These are phyloP conservation scores for Callyntrura sp. DNA, from an alignment of 2,888 invertebrate species.

Conservation along the genomic window DNA sequence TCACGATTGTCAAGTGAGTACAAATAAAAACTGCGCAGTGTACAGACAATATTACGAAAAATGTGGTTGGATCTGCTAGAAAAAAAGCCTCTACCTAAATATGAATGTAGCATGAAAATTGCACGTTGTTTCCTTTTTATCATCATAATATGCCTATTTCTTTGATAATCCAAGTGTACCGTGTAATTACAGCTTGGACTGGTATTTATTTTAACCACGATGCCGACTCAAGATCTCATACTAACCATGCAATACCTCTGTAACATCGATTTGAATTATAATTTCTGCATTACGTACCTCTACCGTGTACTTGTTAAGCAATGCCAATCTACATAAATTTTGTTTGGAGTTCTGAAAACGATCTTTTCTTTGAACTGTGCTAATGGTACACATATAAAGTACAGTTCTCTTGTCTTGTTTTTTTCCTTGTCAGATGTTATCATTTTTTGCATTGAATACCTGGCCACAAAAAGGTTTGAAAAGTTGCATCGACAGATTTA, in stretches of 20 bases:
- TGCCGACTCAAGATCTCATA: not conserved
- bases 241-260: not conserved
- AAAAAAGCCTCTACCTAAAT: not conserved
- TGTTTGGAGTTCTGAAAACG: too few relatives aligned
- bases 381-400: too few relatives aligned
- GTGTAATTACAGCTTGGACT: not conserved
- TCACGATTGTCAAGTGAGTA: not conserved
- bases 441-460: too few relatives aligned
- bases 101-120: not conserved
- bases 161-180: not conserved
- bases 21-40: not conserved
- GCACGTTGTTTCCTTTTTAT: slow-evolving; percentile 10
- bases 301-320: not conserved
- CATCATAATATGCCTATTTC: not conserved
- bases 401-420: too few relatives aligned
- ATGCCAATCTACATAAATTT: not conserved
- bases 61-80: not conserved
- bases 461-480: too few relatives aligned
- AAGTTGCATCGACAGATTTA: too few relatives aligned
- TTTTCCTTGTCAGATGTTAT: too few relatives aligned
- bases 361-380: too few relatives aligned
- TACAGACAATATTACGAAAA: not conserved
- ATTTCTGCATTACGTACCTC: not conserved
- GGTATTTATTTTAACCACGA: slow-evolving; percentile 11
- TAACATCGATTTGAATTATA: not conserved